Evolutionary conservation across 1,140 invertebrate species (phyloP).

Genomic region (Pseudomyrmex concolor): DNA sequence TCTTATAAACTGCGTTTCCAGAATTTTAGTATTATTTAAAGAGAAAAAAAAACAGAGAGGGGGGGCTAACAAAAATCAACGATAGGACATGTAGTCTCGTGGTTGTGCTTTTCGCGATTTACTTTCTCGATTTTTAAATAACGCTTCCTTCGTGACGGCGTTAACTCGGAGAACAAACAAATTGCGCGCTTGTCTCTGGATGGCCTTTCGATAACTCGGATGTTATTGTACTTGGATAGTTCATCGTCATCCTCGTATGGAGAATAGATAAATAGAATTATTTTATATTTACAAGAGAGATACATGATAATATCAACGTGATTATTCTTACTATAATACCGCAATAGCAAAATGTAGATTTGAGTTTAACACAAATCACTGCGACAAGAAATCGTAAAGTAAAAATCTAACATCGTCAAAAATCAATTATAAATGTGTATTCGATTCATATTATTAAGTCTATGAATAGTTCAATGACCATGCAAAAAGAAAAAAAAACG

Average conservation of each 20-base stretch:
- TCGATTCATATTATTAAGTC: not conserved
- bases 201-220: slow-evolving; percentile 18
- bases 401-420: not conserved
- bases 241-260: slow-evolving; percentile 39
- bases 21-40: slow-evolving; percentile 39
- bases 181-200: slow-evolving; percentile 10
- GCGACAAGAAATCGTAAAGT: slow-evolving; percentile 16
- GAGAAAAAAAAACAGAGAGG: slow-evolving; percentile 27
- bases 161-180: slow-evolving; percentile 34
- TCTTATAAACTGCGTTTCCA: slow-evolving; percentile 66
- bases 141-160: slow-evolving; percentile 24
- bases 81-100: slow-evolving; percentile 58
- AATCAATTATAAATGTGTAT: not conserved
- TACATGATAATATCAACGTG: not conserved
- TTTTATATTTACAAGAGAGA: no score
- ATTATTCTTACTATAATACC: slow-evolving; percentile 9
- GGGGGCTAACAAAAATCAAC: slow-evolving; percentile 63
- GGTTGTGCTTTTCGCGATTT: slow-evolving; percentile 64
- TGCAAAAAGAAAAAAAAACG: not conserved
- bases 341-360: slow-evolving; percentile 4
- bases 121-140: slow-evolving; percentile 42
- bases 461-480: not conserved
- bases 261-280: not conserved
- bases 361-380: not conserved
- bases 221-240: not conserved